Conservation (phyloP, 2,888 invertebrate species). For the Neria commutata region DNA sequence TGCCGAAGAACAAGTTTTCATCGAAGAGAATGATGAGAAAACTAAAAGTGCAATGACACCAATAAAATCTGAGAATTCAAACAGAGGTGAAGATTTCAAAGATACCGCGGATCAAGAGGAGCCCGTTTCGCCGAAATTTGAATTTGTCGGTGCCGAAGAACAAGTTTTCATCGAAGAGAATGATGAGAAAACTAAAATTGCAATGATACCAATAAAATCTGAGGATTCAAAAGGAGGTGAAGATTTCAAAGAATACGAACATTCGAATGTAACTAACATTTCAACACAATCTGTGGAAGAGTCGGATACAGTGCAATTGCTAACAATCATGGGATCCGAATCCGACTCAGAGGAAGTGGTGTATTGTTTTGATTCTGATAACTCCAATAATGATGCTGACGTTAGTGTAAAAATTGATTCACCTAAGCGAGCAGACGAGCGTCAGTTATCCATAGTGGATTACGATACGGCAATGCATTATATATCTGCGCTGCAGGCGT, state of each 20-base stretch:
- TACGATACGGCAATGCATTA: neutral
- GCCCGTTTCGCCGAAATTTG: neutral
- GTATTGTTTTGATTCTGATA: no score
- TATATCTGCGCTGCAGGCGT: neutral
- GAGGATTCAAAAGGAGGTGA: neutral
- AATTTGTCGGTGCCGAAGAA: slow-evolving; percentile 1
- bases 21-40: neutral
- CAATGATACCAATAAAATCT: neutral
- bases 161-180: slow-evolving; percentile 12
- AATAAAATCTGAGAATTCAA: neutral
- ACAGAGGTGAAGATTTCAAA: no score
- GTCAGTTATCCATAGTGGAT: no score
- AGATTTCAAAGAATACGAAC: no score
- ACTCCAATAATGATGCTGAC: no score
- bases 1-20: slow-evolving; percentile 15
- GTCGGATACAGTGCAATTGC: no score
- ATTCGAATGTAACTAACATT: no score
- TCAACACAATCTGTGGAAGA: no score
- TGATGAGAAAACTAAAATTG: neutral
- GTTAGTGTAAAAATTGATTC: no score
- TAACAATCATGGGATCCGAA: no score
- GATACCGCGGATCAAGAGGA: neutral
- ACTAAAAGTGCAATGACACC: neutral
- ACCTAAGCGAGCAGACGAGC: no score
- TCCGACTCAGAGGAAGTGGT: no score